Evolutionary conservation across 2,113 vertebrate genomes (phyloP), one percentile per base, ranked within the genome.

Genomic region (Hippocampus comes): DNA sequence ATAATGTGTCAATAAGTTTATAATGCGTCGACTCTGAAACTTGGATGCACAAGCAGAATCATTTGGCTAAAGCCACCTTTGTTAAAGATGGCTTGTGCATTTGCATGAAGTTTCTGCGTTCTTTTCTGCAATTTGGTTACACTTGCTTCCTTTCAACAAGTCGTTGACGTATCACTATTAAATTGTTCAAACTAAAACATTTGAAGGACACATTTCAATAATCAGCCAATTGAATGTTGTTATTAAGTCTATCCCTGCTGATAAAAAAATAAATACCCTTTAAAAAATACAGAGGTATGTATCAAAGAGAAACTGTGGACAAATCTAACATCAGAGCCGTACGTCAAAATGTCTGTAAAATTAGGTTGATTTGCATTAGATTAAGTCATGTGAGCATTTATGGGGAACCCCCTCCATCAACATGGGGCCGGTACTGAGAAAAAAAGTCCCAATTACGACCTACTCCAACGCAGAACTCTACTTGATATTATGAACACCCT

Each of bases 401-500:
- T 23, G 72, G 72, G 70, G 75, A 76, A 34, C 20, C 68, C 73
- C 56, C 75, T 87, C 65, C 59, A 66, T 77, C 77, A 78, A 84
- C 80, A 76, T 15, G 72, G 73, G 74, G 76, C 70, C 63, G 43
- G 67, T 57, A 67, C 67, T 53, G 81, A 84, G 86, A 85, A 78
- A 76, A 82, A 46, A 10, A 79, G 74, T 74, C 70, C 27, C 80
- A 27, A 48, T 76, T 85, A 78, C 85, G 85, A 90, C 84, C 82
- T 89, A 67, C 82, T 86, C 87, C 85, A 87, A 90, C 88, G 84
- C 82, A 87, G 79, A 84, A 82, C 80, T 81, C 76, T 63, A 87
- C 77, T 65, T 79, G 76, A 89, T 84, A 88, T 85, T 72, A 73
- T 23, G 53, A 82, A 82, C 72, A 65, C 73, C 77, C 76, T 75